Conservation (phyloP, 2,113 vertebrate species). For the Notarius quadriscutis region DNA sequence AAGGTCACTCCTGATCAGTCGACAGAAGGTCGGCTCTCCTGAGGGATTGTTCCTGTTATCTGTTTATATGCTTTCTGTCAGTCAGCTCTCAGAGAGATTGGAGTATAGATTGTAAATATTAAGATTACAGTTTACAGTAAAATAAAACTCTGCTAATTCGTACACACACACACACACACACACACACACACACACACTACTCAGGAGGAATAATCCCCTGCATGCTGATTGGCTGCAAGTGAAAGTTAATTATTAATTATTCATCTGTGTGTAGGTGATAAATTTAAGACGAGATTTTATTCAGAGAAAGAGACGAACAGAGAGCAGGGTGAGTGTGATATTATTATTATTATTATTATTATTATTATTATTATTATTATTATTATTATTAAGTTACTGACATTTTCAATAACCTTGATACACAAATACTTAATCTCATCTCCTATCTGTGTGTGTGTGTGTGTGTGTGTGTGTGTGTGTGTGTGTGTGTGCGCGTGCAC, state of each 20-base stretch:
- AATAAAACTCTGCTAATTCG: not conserved
- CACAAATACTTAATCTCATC: not conserved
- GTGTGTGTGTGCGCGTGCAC: no score
- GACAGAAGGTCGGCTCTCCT: not conserved
- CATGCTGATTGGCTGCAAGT: slow-evolving; percentile 1
- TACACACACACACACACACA: not conserved
- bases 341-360: not conserved
- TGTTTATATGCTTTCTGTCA: not conserved
- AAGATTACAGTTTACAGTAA: not conserved
- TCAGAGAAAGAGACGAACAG: not conserved
- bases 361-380: no score
- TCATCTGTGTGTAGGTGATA: not conserved
- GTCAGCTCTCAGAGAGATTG: not conserved
- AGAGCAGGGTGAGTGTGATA: not conserved
- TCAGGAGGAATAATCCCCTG: not conserved
- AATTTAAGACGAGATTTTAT: not conserved
- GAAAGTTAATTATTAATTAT: slow-evolving; percentile 23
- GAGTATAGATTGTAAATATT: not conserved
- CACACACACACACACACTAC: not conserved
- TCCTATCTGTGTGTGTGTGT: not conserved
- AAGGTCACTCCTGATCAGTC: slow-evolving; percentile 1
- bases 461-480: no score
- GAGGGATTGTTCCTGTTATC: not conserved
- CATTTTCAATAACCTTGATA: no score
- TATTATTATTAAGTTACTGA: no score